phyloP scores from a whole-genome alignment of 2,888 invertebrate species.

The Nemapogon koenigi region DNA sequence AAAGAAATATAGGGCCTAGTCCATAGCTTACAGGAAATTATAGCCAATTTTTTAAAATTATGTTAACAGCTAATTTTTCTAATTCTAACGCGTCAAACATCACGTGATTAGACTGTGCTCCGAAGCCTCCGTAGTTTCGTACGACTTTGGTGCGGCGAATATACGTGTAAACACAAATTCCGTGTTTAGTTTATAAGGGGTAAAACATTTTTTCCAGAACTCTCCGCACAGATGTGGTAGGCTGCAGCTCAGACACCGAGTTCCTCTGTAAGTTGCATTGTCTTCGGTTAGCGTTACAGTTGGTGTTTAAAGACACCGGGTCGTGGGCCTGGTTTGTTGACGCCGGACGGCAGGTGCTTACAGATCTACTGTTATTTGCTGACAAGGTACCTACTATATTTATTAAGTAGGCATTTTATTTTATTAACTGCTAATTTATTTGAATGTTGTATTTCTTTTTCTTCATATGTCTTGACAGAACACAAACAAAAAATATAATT shows the following conservation, averaged over 20 bases:
- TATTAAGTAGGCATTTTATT: constrained; percentile 9
- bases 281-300: constrained; percentile 85
- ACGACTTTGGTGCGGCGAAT: too few species aligned
- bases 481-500: too few species aligned
- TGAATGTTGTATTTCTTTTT: too few species aligned
- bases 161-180: too few species aligned
- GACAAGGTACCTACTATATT: constrained; percentile 70
- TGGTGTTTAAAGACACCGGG: constrained; percentile 72
- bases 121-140: too few species aligned
- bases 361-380: constrained; percentile 85
- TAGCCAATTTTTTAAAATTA: too few species aligned
- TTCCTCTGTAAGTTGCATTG: constrained; percentile 96
- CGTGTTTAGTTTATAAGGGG: not conserved
- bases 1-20: too few species aligned
- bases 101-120: too few species aligned
- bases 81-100: too few species aligned
- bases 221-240: constrained; percentile 84
- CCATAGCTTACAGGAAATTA: too few species aligned
- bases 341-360: constrained; percentile 87
- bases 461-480: too few species aligned
- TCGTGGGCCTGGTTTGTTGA: constrained; percentile 85
- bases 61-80: too few species aligned
- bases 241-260: constrained; percentile 90
- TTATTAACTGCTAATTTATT: not conserved
- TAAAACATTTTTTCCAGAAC: constrained; percentile 66